These are phyloP conservation scores for Rhinoderma darwinii DNA, from an alignment of 2,113 vertebrate genomes.

Conservation along the genomic window DNA sequence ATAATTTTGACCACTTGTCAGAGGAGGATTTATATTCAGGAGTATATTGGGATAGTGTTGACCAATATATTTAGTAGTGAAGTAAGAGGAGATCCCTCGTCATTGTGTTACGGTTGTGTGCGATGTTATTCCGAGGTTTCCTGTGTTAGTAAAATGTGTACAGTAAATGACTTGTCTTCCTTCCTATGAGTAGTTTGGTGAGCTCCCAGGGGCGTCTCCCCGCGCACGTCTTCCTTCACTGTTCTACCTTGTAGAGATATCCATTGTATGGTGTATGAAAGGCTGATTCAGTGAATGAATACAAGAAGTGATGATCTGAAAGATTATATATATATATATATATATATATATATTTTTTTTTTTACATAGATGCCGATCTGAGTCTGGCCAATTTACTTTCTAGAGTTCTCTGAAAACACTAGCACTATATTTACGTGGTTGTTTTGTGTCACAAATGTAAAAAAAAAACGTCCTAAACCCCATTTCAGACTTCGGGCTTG, in stretches of 20 bases:
- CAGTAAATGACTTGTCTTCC: conserved; percentile 33
- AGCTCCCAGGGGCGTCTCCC: neutral
- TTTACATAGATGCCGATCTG: no score
- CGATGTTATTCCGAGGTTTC: conserved; percentile 7
- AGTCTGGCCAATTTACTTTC: no score
- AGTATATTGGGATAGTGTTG: no score
- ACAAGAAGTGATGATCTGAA: no score
- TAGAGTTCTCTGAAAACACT: neutral
- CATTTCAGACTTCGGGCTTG: no score
- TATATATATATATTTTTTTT: no score
- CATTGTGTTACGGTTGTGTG: neutral
- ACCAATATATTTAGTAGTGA: neutral
- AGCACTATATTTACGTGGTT: neutral
- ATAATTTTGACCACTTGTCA: no score
- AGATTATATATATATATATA: no score
- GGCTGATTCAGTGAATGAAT: neutral
- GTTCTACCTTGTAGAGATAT: neutral
- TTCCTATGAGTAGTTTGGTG: conserved; percentile 33
- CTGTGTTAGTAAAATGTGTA: conserved; percentile 48
- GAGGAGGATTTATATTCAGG: no score
- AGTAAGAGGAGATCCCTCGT: neutral
- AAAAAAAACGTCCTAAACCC: no score
- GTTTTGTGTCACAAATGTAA: neutral
- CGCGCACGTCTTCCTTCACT: neutral
- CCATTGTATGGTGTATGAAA: neutral